phyloP scores from a whole-genome alignment of 2,113 vertebrate species.

The Aldabrachelys gigantea region DNA sequence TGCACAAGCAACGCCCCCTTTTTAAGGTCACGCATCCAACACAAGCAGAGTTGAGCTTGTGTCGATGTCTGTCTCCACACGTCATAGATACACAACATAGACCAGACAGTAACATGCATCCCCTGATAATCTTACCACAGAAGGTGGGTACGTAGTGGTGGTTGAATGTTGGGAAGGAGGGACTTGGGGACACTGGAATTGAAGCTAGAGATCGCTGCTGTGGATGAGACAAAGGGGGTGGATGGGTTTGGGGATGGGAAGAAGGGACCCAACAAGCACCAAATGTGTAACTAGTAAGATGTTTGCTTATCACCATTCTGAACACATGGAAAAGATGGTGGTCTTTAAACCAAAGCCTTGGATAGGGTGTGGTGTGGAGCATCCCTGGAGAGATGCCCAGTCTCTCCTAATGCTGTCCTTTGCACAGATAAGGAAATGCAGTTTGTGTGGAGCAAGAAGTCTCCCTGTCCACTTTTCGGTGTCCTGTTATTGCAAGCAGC shows the following conservation, averaged over 20 bases:
- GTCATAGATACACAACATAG: background rate
- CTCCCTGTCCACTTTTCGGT: background rate
- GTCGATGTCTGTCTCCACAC: background rate
- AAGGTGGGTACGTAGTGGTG: background rate
- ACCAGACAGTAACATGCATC: slow-evolving; percentile 6
- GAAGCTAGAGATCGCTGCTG: background rate
- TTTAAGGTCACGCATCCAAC: background rate
- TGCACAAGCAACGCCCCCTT: background rate
- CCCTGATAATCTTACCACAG: background rate
- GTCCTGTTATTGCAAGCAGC: background rate
- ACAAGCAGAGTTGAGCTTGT: background rate
- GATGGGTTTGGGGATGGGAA: background rate
- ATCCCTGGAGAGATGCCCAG: background rate
- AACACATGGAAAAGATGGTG: background rate
- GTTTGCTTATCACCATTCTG: background rate
- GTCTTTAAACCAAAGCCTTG: background rate
- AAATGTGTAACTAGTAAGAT: background rate
- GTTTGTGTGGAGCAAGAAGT: background rate
- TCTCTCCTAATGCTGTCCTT: background rate
- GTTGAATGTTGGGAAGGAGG: background rate
- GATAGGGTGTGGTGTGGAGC: background rate
- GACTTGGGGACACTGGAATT: background rate
- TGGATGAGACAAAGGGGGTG: background rate
- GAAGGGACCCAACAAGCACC: background rate
- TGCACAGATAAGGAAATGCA: background rate